Conservation (phyloP, 2,888 invertebrate genomes). For the Cataglyphis altisquamis region DNA sequence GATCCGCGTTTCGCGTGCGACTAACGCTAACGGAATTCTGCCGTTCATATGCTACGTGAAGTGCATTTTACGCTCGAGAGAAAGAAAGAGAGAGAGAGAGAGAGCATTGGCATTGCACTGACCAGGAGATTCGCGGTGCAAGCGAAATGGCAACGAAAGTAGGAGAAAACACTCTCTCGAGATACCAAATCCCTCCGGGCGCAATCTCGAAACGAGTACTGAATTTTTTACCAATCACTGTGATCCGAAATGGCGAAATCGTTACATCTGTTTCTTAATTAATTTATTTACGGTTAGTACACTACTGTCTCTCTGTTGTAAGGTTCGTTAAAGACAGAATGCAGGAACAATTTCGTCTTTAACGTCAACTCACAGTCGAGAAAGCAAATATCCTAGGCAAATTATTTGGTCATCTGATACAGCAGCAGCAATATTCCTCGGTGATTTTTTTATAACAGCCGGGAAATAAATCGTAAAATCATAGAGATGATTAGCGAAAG, state of each 20-base stretch:
- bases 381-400: constrained; percentile 28
- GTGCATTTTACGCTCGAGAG: constrained; percentile 54
- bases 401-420: constrained; percentile 47
- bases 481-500: constrained; percentile 15
- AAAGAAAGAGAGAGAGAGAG: constrained; percentile 8
- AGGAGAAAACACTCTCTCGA: constrained; percentile 63
- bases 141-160: constrained; percentile 65
- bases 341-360: neutral
- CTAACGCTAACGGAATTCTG: constrained; percentile 38
- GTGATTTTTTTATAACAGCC: constrained; percentile 9
- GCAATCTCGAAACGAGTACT: constrained; percentile 27
- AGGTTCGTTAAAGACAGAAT: constrained; percentile 29
- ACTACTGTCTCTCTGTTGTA: neutral
- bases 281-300: neutral
- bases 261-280: neutral
- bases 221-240: constrained; percentile 10
- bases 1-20: neutral
- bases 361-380: constrained; percentile 18
- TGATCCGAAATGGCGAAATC: constrained; percentile 19
- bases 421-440: constrained; percentile 28
- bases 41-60: constrained; percentile 27
- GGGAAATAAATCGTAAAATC: constrained; percentile 12
- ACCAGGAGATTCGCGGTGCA: constrained; percentile 3
- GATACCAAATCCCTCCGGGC: constrained; percentile 4
- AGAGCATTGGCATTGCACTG: constrained; percentile 43